Conservation (phyloP, 2,888 invertebrate species). For the Sminthurinus aureus region DNA sequence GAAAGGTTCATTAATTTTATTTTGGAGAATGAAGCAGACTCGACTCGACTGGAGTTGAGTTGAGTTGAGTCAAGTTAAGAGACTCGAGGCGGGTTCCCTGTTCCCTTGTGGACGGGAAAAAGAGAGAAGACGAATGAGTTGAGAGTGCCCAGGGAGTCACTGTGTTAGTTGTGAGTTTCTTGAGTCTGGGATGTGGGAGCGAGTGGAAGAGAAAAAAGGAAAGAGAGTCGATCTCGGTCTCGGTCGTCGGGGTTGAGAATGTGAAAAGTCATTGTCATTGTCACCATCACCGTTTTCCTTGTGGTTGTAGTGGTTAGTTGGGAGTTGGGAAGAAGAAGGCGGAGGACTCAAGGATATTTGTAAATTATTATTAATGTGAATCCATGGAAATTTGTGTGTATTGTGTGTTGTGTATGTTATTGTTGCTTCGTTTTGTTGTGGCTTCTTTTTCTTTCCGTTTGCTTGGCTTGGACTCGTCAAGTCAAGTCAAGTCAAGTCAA, state of each 20-base stretch:
- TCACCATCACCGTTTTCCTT: slow-evolving; percentile 40
- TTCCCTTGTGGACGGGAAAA: slow-evolving; percentile 28
- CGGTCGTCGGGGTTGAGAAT: slow-evolving; percentile 39
- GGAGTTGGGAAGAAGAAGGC: slow-evolving; percentile 2
- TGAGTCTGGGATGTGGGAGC: background rate
- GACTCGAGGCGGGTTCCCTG: slow-evolving; percentile 18
- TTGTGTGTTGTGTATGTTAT: background rate
- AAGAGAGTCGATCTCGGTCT: too few relatives aligned
- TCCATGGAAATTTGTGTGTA: slow-evolving; percentile 33
- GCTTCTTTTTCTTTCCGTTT: background rate
- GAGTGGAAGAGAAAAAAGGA: background rate
- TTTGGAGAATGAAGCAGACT: slow-evolving; percentile 20
- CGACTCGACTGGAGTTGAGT: background rate
- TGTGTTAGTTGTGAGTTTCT: slow-evolving; percentile 22
- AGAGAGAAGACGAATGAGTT: slow-evolving; percentile 40
- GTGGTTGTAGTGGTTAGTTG: slow-evolving; percentile 10
- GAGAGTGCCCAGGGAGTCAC: slow-evolving; percentile 37
- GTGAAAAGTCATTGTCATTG: slow-evolving; percentile 47
- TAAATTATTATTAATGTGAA: slow-evolving; percentile 51
- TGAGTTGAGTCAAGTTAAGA: too few relatives aligned
- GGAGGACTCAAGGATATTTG: slow-evolving; percentile 24
- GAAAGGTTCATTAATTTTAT: slow-evolving; percentile 39
- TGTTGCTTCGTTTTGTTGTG: too few relatives aligned
- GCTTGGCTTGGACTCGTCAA: slow-evolving; percentile 38
- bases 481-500: background rate